These are phyloP conservation scores for Heliconius melpomene DNA, from an alignment of 1,140 invertebrate genomes.

Conservation along the genomic window DNA sequence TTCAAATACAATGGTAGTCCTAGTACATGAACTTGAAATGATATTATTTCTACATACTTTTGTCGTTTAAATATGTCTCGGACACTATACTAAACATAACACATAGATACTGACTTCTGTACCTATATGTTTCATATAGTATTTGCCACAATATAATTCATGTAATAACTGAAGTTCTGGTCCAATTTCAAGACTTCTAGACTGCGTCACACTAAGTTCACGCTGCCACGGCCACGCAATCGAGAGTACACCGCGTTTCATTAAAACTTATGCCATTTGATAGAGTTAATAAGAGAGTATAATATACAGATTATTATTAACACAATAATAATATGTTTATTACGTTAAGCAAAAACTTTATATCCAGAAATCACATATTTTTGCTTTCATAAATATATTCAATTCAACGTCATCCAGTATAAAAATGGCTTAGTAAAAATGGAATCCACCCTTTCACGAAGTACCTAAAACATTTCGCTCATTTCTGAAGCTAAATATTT, in stretches of 20 bases:
- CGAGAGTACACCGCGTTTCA: neutral
- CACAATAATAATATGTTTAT: too few species aligned
- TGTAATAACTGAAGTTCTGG: neutral
- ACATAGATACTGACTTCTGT: too few species aligned
- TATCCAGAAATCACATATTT: too few species aligned
- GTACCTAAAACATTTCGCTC: neutral
- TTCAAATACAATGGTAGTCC: too few species aligned
- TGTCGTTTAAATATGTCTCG: too few species aligned
- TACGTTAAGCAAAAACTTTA: too few species aligned
- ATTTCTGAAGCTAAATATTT: neutral
- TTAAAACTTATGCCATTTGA: slow-evolving; percentile 1
- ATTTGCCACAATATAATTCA: neutral
- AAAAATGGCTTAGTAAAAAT: neutral
- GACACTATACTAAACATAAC: too few species aligned
- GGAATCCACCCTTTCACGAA: neutral
- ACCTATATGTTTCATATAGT: neutral
- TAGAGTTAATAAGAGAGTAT: neutral
- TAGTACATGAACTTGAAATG: too few species aligned
- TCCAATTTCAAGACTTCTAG: neutral
- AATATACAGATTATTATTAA: neutral
- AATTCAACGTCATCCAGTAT: too few species aligned
- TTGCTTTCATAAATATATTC: too few species aligned
- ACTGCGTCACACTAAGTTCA: neutral
- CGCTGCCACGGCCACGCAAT: neutral
- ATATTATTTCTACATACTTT: too few species aligned